Base-by-base conservation (phyloP, 2,888 invertebrate genomes). In the Gymnoscelis rufifasciata region DNA sequence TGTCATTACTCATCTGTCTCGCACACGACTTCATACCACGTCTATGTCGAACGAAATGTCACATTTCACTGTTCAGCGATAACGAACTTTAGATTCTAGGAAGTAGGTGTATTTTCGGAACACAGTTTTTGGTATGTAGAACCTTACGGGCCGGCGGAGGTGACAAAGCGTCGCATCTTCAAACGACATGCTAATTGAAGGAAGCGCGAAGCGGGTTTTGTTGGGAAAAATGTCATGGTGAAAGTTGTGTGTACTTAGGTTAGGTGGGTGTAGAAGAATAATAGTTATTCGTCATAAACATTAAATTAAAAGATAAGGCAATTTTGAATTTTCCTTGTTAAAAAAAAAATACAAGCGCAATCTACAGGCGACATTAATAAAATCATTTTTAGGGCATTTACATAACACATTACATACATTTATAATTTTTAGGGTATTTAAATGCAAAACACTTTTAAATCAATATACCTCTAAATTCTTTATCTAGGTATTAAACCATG, bases 1-100 rank as follows among this genome's bases (percentile, higher is more conserved):
- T 83, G 83, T 81, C 84, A 87, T 87, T 86, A 87, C 82, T 88
- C 86, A 86, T 86, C 71, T 82, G 83, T 83, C 86, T 77, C 71
- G 76, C 73, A 79, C 81, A 83, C 80, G 77, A 79, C 81, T 80
- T 73, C 74, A 72, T 76, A 64, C 71, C 68, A 68, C 59, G 58
- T 64, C 66, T 62, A 61, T 73, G 65, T 61, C 62, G 60, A 63
- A 66, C 68, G 67, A 70, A 78, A 77, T 66, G 72, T 54, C 72
- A 68, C 68, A 78, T 71, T 67, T 68, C 60, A 63, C 51, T 53
- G 46, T 54, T 64, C 56, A 43, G 58, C 60, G 55, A 79, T 66
- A 78, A 61, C 68, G 56, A 68, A 73, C 83, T 72, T 64, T 82
- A 74, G 62, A 51, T 65, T 53, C 35, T 43, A 44, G 57, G 35